phyloP scores from a whole-genome alignment of 92 coral and sea anemone genomes.

The Micromussa lordhowensis region DNA sequence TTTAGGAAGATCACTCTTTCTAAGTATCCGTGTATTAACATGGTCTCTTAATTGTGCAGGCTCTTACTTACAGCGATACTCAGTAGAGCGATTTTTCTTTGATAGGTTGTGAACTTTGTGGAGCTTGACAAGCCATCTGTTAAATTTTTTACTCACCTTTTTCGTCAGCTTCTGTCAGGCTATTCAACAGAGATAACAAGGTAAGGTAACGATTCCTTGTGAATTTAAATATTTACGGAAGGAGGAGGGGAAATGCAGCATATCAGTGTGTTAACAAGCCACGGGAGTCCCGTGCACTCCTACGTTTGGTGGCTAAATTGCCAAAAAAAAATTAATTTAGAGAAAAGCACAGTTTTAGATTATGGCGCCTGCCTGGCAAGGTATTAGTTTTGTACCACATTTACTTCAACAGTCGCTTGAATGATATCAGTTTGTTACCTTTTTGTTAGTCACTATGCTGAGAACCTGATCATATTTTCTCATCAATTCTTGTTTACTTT shows the following conservation, averaged over 20 bases:
- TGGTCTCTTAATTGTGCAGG: no score
- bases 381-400: no score
- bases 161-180: slow-evolving; percentile 74
- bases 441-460: background rate
- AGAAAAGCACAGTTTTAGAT: background rate
- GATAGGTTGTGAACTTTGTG: slow-evolving; percentile 89
- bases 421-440: background rate
- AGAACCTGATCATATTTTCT: background rate
- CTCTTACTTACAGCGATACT: background rate
- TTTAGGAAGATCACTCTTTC: no score
- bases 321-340: background rate
- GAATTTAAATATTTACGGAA: background rate
- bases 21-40: no score
- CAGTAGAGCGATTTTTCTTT: background rate
- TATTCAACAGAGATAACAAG: slow-evolving; percentile 72
- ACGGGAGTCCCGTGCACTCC: no score
- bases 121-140: slow-evolving; percentile 87
- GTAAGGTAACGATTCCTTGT: slow-evolving; percentile 44
- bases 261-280: no score
- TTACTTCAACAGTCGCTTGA: no score
- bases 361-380: no score
- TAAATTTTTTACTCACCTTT: slow-evolving; percentile 77
- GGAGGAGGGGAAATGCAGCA: no score
- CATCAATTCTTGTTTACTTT: background rate
- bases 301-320: background rate